phyloP scores from a whole-genome alignment of 2,797 vertebrate genomes.

The Falco novaeseelandiae region DNA sequence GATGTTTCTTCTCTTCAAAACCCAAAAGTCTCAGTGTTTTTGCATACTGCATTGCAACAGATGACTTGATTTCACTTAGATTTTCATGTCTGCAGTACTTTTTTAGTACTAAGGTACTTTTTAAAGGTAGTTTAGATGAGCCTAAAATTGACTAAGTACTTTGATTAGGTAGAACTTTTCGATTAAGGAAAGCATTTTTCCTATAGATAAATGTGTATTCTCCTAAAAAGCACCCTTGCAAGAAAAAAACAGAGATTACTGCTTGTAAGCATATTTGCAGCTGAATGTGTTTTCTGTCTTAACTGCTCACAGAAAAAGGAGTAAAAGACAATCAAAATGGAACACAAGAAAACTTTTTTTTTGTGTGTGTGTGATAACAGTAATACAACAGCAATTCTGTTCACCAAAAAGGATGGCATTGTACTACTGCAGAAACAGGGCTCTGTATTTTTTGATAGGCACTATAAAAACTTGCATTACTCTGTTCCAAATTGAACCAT shows the following conservation, averaged over 20 bases:
- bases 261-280: background rate
- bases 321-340: conserved; percentile 10
- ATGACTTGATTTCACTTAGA: background rate
- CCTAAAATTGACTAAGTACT: background rate
- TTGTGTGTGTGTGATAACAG: background rate
- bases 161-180: conserved; percentile 29
- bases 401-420: conserved; percentile 20
- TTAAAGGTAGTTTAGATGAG: background rate
- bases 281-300: conserved; percentile 11
- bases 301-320: background rate
- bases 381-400: background rate
- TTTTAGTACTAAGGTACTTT: background rate
- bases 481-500: conserved; percentile 57
- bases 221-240: background rate
- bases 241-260: background rate
- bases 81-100: background rate
- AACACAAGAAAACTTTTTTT: conserved; percentile 35
- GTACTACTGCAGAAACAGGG: conserved; percentile 8
- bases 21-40: background rate
- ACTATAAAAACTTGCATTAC: conserved; percentile 66
- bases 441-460: conserved; percentile 43
- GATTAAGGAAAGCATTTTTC: background rate
- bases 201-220: background rate
- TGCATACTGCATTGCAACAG: background rate
- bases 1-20: background rate